Percentiles rank a stretch among this genome's conserved stretches.
phyloP scores from a whole-genome alignment of 2,797 vertebrate species.

The Tragopan temminckii region DNA sequence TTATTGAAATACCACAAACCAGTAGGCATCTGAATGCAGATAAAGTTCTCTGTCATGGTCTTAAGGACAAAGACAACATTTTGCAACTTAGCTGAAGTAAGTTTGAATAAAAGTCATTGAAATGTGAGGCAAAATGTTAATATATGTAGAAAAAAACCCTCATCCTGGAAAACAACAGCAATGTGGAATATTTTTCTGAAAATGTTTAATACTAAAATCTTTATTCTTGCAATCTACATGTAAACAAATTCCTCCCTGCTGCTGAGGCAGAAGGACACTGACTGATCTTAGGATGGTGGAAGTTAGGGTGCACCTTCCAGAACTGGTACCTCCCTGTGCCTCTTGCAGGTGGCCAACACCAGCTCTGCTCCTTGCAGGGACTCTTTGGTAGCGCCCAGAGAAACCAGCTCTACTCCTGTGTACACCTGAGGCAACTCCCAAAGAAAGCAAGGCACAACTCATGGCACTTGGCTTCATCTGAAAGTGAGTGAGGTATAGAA shows the following conservation, averaged over 20 bases:
- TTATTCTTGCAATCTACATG: neutral
- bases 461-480: rapidly evolving
- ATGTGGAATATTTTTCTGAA: neutral
- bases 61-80: conserved; percentile 84
- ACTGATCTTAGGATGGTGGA: neutral
- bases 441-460: neutral
- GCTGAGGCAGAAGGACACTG: neutral
- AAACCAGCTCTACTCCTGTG: neutral
- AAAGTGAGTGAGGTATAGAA: neutral
- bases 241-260: neutral
- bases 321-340: rapidly evolving
- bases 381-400: neutral
- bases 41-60: conserved; percentile 83
- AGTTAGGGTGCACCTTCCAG: neutral
- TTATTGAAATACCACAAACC: conserved; percentile 87
- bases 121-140: conserved; percentile 63
- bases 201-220: neutral
- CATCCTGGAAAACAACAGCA: conserved; percentile 12
- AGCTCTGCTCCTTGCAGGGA: neutral
- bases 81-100: conserved; percentile 75
- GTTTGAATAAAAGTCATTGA: conserved; percentile 80
- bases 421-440: rapidly evolving
- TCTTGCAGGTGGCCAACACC: neutral
- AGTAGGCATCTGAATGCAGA: conserved; percentile 84
- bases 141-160: conserved; percentile 39